Evolutionary conservation across 2,888 invertebrate genomes (phyloP).

Genomic region (Diplazon laetatorius): DNA sequence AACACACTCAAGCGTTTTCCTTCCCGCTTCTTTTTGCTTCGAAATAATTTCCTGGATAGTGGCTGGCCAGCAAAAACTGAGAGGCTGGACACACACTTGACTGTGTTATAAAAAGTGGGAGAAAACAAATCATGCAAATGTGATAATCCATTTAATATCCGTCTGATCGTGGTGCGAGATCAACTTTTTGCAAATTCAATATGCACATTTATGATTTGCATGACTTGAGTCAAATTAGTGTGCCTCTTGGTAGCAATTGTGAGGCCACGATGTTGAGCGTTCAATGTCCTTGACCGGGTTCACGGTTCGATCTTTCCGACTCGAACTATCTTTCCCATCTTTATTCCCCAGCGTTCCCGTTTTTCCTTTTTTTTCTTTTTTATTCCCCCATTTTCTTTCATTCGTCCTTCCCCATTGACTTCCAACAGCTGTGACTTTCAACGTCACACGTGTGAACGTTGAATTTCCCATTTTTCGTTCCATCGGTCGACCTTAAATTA

Average conservation of each 20-base stretch:
- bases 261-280: slow-evolving; percentile 5
- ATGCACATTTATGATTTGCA: slow-evolving; percentile 49
- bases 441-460: slow-evolving; percentile 19
- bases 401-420: slow-evolving; percentile 19
- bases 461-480: slow-evolving; percentile 45
- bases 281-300: slow-evolving; percentile 26
- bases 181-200: slow-evolving; percentile 72
- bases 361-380: too few species aligned
- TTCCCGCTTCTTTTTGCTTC: not conserved
- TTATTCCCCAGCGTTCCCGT: slow-evolving; percentile 7
- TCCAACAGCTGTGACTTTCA: not conserved
- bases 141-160: slow-evolving; percentile 74
- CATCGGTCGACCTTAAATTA: too few species aligned
- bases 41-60: slow-evolving; percentile 20
- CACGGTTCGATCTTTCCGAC: slow-evolving; percentile 25
- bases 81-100: slow-evolving; percentile 13
- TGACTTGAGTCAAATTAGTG: slow-evolving; percentile 53
- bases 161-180: slow-evolving; percentile 49
- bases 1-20: slow-evolving; percentile 20
- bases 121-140: slow-evolving; percentile 76
- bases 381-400: slow-evolving; percentile 6
- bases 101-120: slow-evolving; percentile 73
- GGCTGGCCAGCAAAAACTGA: not conserved
- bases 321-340: slow-evolving; percentile 2
- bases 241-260: too few species aligned